Base-by-base conservation (phyloP, 2,797 vertebrate species). In the Ataeniobius toweri region DNA sequence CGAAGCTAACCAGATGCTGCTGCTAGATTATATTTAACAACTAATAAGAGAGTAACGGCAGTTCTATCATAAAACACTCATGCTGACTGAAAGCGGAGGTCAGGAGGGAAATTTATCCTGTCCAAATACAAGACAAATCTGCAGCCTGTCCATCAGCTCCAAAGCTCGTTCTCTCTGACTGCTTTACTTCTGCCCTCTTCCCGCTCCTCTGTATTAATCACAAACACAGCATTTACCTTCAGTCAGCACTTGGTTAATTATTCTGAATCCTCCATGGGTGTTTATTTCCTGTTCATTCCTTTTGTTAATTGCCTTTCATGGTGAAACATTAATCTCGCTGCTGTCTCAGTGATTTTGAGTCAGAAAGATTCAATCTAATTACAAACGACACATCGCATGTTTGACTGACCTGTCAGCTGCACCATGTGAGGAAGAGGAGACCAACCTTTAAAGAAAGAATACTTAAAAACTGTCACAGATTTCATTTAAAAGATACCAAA, bases 271-370 rank as follows among this genome's bases (percentile, higher is more conserved):
- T 56, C 63, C 55, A 13, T n/a, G 53, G 13, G 53, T 71, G 53
- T 85, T 85, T 77, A 12, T 75, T 73, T 81, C 75, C 69, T 76
- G 74, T 63, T 88, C 7, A 83, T 85, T 75, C 83, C 72, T 67
- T 85, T 65, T 72, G 70, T 55, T 74, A 72, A 80, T 70, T 71
- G 74, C 20, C 39, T 51, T 76, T 76, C 48, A 0, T 13, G 13
- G 74, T 67, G 1, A 69, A 76, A 70, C 69, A 79, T 80, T 76
- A 78, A 74, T 83, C 73, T 76, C 2, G 24, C 48, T 6, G 63
- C 79, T 63, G 26, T 74, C 70, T 14, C 7, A 0, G 9, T 72
- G 36, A 1, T 78, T 72, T 73, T 74, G 6, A 20, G 26, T 50
- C 6, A 36, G 26, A 22, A 31, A 61, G 44, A 22, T 65, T 80